Evolutionary conservation across 2,113 vertebrate genomes (phyloP).

Genomic region (Leptobrachium leishanense): DNA sequence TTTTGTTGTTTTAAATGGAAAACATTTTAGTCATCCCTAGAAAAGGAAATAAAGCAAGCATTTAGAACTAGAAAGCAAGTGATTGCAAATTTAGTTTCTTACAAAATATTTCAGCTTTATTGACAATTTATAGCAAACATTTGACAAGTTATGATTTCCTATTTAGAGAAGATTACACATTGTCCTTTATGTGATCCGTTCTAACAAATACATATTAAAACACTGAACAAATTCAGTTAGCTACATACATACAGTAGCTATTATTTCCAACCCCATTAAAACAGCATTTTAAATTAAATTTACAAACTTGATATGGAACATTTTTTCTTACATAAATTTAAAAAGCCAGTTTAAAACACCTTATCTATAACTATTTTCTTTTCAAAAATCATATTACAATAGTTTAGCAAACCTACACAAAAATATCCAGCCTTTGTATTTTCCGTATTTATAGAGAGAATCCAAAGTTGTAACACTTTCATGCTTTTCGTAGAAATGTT

Average conservation of each 20-base stretch:
- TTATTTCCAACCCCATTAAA: conserved; percentile 82
- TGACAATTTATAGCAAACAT: conserved; percentile 89
- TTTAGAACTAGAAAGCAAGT: conserved; percentile 87
- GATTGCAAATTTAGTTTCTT: conserved; percentile 87
- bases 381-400: conserved; percentile 71
- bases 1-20: conserved; percentile 84
- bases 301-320: conserved; percentile 89
- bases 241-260: conserved; percentile 89
- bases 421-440: conserved; percentile 63
- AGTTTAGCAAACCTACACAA: conserved; percentile 75
- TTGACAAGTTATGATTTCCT: conserved; percentile 90
- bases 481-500: conserved; percentile 71
- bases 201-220: conserved; percentile 98
- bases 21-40: conserved; percentile 86
- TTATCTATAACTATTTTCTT: conserved; percentile 82
- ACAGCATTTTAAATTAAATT: conserved; percentile 88
- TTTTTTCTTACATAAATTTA: conserved; percentile 86
- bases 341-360: conserved; percentile 83
- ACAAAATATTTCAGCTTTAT: conserved; percentile 87
- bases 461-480: conserved; percentile 74
- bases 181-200: conserved; percentile 86
- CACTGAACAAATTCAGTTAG: conserved; percentile 96
- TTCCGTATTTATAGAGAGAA: conserved; percentile 63
- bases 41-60: conserved; percentile 84
- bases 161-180: conserved; percentile 98